phyloP scores from a whole-genome alignment of 2,888 invertebrate species.

The Abrostola triplasia region DNA sequence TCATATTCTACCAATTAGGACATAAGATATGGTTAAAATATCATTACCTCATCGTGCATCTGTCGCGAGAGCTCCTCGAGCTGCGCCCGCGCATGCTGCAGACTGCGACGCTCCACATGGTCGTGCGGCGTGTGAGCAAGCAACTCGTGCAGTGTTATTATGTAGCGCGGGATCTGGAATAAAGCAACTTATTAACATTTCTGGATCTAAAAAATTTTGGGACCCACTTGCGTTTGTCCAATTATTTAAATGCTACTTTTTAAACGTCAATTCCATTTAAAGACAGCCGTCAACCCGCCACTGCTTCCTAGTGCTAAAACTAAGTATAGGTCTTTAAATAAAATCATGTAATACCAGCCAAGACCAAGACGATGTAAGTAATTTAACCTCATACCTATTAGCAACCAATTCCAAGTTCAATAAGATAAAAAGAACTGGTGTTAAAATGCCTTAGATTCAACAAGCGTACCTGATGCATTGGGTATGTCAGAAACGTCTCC shows the following conservation, averaged over 20 bases:
- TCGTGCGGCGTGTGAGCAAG: constrained; percentile 97
- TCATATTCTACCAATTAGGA: neutral
- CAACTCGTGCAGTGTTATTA: constrained; percentile 96
- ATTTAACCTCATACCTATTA: no score
- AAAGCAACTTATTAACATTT: constrained; percentile 60
- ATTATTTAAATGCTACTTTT: neutral
- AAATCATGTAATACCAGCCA: no score
- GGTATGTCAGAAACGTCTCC: constrained; percentile 96
- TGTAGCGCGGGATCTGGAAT: constrained; percentile 95
- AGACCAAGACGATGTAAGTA: no score
- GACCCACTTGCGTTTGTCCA: neutral
- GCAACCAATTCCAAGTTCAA: no score
- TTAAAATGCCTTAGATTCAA: no score
- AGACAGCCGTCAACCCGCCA: no score
- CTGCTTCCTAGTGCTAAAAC: neutral
- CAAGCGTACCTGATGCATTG: constrained; percentile 93
- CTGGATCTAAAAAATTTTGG: neutral
- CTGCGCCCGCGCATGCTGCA: constrained; percentile 95
- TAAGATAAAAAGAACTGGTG: no score
- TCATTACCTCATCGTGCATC: constrained; percentile 94
- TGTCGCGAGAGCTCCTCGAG: constrained; percentile 95
- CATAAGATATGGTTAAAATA: neutral
- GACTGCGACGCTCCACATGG: constrained; percentile 96
- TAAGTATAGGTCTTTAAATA: no score
- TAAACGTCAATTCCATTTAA: no score